Base-by-base conservation (phyloP, 2,888 invertebrate species). In the Galerucella calmariensis region DNA sequence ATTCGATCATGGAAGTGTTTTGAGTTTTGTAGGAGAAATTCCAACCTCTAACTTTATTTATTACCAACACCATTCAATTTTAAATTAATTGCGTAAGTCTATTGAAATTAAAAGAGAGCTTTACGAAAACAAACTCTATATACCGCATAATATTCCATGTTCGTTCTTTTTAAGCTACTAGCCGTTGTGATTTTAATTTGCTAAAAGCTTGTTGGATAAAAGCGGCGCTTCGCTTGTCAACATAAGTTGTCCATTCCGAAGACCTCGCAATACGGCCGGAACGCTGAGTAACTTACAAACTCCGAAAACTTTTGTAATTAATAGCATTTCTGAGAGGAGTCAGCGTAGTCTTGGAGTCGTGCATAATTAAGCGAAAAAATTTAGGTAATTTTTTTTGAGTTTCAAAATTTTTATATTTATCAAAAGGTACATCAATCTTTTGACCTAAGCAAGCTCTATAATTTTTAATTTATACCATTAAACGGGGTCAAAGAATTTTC, bases 301-400 rank as follows among this genome's bases (percentile, higher is more conserved):
- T 72, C 59, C 20, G 16, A 27, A 63, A 72, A 72, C 72, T 72
- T 72, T 72, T 16, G 14, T 72, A 61, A 72, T 67, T 72, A 72
- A 67, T 67, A 53, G 27, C n/a, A 51, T 72, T 72, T 72, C 62
- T 20, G 46, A 66, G 71, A 66, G 56, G 20, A 51, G 56, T 71
- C 62, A 71, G 63, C 48, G 46, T 53, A 63, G 63, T 14, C 58
- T 53, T 63, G 56, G 58, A 65, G 61, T 46, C 27, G 2, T 27
- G 16, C 51, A 63, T 70, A 61, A 51, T 70, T 48, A 63, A 63
- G 53, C 9, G 35, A 8, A 51, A 70, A 70, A 70, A 62, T 24
- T 24, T 27, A 10, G 20, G 48, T 62, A 69, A 35, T 61, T 61
- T 61, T 69, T 61, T 16, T 24, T 61, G 10, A 12, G 24, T 61